Base-by-base conservation (phyloP, 2,888 invertebrate species). In the Volucella bombylans region DNA sequence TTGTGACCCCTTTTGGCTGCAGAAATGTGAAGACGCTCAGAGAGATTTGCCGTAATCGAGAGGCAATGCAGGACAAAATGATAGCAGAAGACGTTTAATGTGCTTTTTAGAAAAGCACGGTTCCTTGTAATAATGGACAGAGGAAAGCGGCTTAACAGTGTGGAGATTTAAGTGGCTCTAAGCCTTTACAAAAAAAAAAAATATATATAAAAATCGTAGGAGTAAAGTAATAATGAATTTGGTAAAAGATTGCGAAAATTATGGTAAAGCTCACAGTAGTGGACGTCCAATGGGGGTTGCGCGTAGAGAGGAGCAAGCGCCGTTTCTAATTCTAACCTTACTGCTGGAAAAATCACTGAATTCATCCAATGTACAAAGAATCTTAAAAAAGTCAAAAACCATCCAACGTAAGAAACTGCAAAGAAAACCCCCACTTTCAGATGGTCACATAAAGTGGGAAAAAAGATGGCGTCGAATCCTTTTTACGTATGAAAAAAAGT, bases 401-500 rank as follows among this genome's bases (percentile, higher is more conserved):
- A 18, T 61, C n/a, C 12, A 61, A 11, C 61, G 61, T 4, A 11
- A 59, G 59, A 73, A 79, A 65, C 55, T 64, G 0, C 38, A 62
- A 73, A 23, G 52, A 39, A 45, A 52, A 45, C 41, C 62, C 41
- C 49, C 15, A 8, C 72, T 74, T 41, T 68, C 80, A 3, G 52
- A 74, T 50, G 61, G 67, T 39, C 73, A 50, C 14, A 23, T 59
- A 9, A 18, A 65, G 18, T 39, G 64, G 14, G n/a, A 1, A 52
- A 57, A 45, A 54, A 41, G 43, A 12, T 65, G 74, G 47, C 39
- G 12, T 9, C 49, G 41, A 2, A 49, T 76, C 11, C 57, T 74
- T 15, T 81, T 74, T 45, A 74, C 61, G 18, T 55, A 78, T 23
- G 59, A 55, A 43, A 82, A 72, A 15, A 73, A 73, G n/a, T 68